Evolutionary conservation across 2,113 vertebrate species (phyloP), one percentile per base, ranked within the genome.

Genomic region (Myiagra hebetior): DNA sequence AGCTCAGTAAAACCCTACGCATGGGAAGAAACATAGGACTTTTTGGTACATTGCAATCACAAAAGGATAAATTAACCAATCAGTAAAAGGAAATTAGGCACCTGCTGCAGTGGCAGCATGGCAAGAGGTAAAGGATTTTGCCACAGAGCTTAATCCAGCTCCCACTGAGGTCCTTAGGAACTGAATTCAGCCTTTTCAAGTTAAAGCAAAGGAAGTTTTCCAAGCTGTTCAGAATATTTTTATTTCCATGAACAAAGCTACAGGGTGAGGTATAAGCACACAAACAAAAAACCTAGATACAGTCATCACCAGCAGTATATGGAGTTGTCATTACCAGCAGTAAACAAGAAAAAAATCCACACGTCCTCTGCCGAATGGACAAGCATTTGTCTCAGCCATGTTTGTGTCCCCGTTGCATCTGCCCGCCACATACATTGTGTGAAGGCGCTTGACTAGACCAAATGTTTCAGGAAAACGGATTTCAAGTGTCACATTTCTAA

Each of bases 181-280:
- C 31, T 59, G 50, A 85, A 70, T 57, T 74, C 67, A 83, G 35
- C 42, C 47, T 92, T 94, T 94, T 87, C 82, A 80, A 93, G 63
- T 91, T 42, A 93, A 89, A 96, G 82, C 37, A 89, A 96, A 91
- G 69, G 81, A 93, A 85, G 53, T 63, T 95, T 87, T 84, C 62
- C 56, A 92, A 81, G 93, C 70, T 85, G 60, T 78, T 93, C 0
- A 1, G 79, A 88, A 76, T 92, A 90, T 59, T 93, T 89, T 81
- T 93, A 80, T 59, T 93, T 88, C 63, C 41, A 68, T 1, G 30
- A 96, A 85, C 64, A 95, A 95, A 97, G 87, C 73, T 95, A 81
- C 69, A 46, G 65, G 69, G 65, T 73, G 80, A 91, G 73, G 46
- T 9, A 1, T 50, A 67, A 93, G 55, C 17, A 85, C 22, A 52